Conservation (phyloP, 2,797 vertebrate species). For the Nyctibius grandis region DNA sequence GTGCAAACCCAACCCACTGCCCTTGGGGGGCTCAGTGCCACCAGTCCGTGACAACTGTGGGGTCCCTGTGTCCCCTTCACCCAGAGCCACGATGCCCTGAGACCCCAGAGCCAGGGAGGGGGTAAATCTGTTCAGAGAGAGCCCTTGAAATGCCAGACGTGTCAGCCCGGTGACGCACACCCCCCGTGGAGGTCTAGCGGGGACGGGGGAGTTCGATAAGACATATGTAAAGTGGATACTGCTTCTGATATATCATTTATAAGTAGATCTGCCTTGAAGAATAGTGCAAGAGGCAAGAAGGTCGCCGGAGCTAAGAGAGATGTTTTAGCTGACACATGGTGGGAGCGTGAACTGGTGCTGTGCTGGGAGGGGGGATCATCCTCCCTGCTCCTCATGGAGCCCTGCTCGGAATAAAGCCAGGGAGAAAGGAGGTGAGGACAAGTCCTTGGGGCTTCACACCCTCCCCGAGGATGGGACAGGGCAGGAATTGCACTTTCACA, state of each 20-base stretch:
- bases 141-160: neutral
- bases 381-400: neutral
- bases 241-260: neutral
- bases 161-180: neutral
- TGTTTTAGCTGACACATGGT: neutral
- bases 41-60: neutral
- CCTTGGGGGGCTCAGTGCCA: neutral
- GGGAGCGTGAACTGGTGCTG: rapidly evolving
- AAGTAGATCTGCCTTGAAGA: neutral
- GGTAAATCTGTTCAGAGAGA: neutral
- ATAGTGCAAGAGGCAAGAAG: neutral
- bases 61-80: neutral
- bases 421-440: neutral
- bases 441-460: neutral
- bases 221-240: rapidly evolving
- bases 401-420: neutral
- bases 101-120: neutral
- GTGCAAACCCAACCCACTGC: neutral
- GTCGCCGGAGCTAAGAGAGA: neutral
- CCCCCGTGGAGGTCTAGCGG: neutral
- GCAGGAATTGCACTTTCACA: neutral
- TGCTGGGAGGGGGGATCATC: neutral
- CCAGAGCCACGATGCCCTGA: no score
- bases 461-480: neutral
- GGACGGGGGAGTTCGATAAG: neutral